Evolutionary conservation across 2,888 invertebrate genomes (phyloP), one percentile per base, ranked within the genome.

Genomic region (Antheraea yamamai): DNA sequence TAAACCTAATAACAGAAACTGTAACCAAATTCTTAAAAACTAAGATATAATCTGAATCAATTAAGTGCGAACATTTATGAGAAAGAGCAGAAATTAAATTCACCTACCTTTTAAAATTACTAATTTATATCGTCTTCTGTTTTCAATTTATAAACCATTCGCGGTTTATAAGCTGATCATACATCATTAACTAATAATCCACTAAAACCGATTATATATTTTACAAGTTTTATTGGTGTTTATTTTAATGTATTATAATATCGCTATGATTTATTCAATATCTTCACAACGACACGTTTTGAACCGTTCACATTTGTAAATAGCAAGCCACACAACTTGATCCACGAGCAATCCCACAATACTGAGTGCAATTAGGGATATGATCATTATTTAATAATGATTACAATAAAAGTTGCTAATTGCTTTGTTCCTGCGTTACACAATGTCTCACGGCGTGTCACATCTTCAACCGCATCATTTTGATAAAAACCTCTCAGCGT

Each of bases 361-460:
- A 78, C 76, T 73, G 64, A 66, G 26, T 16, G 64, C 12, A 66
- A 66, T 66, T 30, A 66, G 64, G 64, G 26, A 30, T 30, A 77
- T 77, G 78, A 81, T 79, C 77, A 78, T 73, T 70, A 73, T 78
- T 79, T 79, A 70, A 70, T 70, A 70, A 70, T 39, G 70, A 70
- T 70, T 70, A 39, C 76, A 84, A 82, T 84, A 82, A 84, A 82
- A 82, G 81, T 77, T 77, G 78, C 64, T 84, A 84, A 87, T 87
- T 80, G 77, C 75, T 55, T 23, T 83, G 79, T 83, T 85, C 83
- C 84, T 83, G 76, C 16, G 80, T 84, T 84, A 76, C 82, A 80
- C 78, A 85, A 84, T 23, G 35, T 2, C 76, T 39, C 70, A 74
- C 84, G 78, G 82, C 84, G 82, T 85, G 83, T 80, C 77, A 75